phyloP scores from a whole-genome alignment of 2,888 invertebrate species.

The Encarsia formosa region DNA sequence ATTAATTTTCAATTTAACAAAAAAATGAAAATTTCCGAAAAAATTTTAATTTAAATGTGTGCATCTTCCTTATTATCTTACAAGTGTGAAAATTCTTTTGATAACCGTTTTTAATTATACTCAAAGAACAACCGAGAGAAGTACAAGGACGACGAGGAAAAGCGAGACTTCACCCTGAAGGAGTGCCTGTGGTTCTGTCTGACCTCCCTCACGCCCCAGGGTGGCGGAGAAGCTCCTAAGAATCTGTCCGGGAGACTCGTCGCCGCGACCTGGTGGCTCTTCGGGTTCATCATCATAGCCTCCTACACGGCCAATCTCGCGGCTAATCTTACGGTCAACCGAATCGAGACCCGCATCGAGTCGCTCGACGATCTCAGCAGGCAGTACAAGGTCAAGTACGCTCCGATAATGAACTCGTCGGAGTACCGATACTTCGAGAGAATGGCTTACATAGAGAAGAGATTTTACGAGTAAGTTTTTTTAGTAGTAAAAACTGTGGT shows the following conservation, averaged over 20 bases:
- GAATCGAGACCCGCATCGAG: conserved; percentile 88
- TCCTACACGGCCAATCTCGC: conserved; percentile 98
- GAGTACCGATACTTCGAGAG: conserved; percentile 92
- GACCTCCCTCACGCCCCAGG: conserved; percentile 94
- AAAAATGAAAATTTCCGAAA: too few relatives aligned
- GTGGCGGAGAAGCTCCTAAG: conserved; percentile 93
- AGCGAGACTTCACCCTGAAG: conserved; percentile 89
- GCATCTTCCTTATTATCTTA: too few relatives aligned
- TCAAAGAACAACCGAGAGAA: conserved; percentile 89
- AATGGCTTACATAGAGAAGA: conserved; percentile 92
- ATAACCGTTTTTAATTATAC: too few relatives aligned
- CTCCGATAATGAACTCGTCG: conserved; percentile 81
- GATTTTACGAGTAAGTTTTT: conserved; percentile 89
- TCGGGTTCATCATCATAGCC: conserved; percentile 97
- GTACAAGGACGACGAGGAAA: conserved; percentile 89
- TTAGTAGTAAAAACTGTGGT: too few relatives aligned
- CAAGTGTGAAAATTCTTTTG: too few relatives aligned
- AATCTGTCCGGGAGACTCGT: conserved; percentile 91
- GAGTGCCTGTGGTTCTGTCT: conserved; percentile 99
- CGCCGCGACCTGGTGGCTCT: conserved; percentile 98
- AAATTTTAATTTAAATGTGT: too few relatives aligned
- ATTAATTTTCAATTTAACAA: too few relatives aligned
- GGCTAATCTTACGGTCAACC: conserved; percentile 91
- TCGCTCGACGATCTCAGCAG: conserved; percentile 91
- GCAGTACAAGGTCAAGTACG: conserved; percentile 94